Evolutionary conservation across 2,797 vertebrate genomes (phyloP).

Genomic region (Apodemus agrarius): DNA sequence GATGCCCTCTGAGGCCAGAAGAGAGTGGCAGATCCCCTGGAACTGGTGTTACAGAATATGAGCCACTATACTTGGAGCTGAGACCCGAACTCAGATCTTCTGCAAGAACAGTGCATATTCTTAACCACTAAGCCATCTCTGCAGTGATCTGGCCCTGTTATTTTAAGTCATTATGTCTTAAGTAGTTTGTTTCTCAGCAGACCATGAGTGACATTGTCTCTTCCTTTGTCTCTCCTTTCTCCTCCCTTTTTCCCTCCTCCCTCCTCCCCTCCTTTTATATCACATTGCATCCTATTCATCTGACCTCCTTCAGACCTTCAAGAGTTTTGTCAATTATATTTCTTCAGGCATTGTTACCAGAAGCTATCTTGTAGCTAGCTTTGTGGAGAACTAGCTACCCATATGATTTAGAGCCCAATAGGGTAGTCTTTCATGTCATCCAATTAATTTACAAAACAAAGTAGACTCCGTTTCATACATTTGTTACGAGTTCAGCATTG

Average conservation of each 20-base stretch:
- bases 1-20: not conserved
- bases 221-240: not conserved
- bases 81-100: not conserved
- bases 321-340: conserved; percentile 3
- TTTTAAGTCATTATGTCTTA: conserved; percentile 3
- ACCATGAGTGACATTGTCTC: not conserved
- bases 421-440: not conserved
- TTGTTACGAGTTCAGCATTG: conserved; percentile 29
- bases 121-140: not conserved
- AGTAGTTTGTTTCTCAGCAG: not conserved
- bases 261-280: too few species aligned
- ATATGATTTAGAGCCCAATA: conserved; percentile 64
- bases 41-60: not conserved
- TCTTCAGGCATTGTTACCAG: conserved; percentile 45
- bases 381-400: not conserved
- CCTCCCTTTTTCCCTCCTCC: rapidly evolving
- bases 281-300: not conserved
- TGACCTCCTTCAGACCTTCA: not conserved
- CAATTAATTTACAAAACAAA: conserved; percentile 73
- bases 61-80: not conserved
- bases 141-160: not conserved
- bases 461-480: not conserved
- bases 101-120: not conserved
- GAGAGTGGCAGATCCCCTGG: not conserved
- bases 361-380: conserved; percentile 57